A percentile compares a stretch with the other conserved stretches of the same genome.
Evolutionary conservation across 1,140 invertebrate genomes (phyloP).

Genomic region (Pogonomyrmex barbatus): DNA sequence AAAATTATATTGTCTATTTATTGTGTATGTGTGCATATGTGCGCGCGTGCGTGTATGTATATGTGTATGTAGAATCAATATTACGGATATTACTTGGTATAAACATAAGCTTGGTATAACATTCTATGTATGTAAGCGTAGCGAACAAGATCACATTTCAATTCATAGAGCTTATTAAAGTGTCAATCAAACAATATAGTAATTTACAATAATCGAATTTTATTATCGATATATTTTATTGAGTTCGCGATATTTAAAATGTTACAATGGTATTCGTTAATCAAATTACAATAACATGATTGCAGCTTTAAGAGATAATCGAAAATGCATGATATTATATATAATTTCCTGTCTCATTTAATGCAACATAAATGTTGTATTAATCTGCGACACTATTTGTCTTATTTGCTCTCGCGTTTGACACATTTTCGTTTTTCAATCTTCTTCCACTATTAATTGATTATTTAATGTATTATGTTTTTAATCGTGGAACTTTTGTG

Average conservation of each 20-base stretch:
- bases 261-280: conserved; percentile 52
- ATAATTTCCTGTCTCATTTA: conserved; percentile 70
- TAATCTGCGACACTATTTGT: conserved; percentile 65
- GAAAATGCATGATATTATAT: conserved; percentile 67
- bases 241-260: conserved; percentile 33
- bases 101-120: not conserved
- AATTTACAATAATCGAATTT: not conserved
- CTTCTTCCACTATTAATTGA: not conserved
- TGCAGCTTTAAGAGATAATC: conserved; percentile 69
- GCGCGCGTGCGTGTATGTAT: not conserved
- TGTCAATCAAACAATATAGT: not conserved
- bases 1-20: not conserved
- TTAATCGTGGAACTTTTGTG: not conserved
- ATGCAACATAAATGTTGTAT: conserved; percentile 66
- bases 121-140: not conserved
- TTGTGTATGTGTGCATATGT: not conserved
- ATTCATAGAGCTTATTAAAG: not conserved
- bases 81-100: not conserved
- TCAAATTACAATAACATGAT: conserved; percentile 40
- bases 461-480: not conserved
- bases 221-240: conserved; percentile 16
- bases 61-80: not conserved
- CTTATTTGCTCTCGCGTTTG: not conserved
- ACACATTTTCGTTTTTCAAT: not conserved
- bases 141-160: not conserved